A percentile compares a stretch with the other conserved stretches of the same genome.
Conservation (phyloP, 2,113 vertebrate genomes). For the Pseudolaguvia tuberculata region DNA sequence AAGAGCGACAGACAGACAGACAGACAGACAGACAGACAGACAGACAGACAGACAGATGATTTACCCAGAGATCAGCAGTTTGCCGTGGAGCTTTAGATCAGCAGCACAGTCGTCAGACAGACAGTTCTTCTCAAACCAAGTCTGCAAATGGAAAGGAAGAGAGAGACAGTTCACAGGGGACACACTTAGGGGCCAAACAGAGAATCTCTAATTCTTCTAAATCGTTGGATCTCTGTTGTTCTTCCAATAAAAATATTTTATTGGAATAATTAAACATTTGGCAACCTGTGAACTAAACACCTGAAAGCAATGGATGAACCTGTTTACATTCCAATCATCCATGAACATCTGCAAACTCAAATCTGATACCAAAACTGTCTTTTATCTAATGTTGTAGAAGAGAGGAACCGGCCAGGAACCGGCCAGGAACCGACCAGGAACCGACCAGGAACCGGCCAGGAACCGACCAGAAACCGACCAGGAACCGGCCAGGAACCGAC, state of each 20-base stretch:
- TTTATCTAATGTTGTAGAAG: not conserved
- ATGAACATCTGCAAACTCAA: slow-evolving; percentile 54
- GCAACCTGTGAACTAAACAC: slow-evolving; percentile 50
- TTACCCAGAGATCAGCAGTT: slow-evolving; percentile 86
- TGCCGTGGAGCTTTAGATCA: slow-evolving; percentile 85
- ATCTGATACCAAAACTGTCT: not conserved
- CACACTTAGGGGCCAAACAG: too few species aligned
- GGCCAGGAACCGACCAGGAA: not conserved
- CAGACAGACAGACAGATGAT: slow-evolving; percentile 33
- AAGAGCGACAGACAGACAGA: too few species aligned
- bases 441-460: not conserved
- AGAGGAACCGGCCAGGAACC: not conserved
- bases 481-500: not conserved
- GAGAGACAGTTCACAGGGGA: too few species aligned
- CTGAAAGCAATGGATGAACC: slow-evolving; percentile 52
- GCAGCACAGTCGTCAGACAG: slow-evolving; percentile 92
- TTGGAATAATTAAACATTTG: slow-evolving; percentile 22
- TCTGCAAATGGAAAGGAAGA: slow-evolving; percentile 67
- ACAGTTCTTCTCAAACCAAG: slow-evolving; percentile 96
- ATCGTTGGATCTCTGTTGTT: not conserved
- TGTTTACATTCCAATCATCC: slow-evolving; percentile 56
- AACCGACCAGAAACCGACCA: too few species aligned
- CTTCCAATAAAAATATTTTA: not conserved
- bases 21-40: not conserved
- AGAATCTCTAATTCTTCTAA: not conserved